Conservation (phyloP, 2,113 vertebrate genomes). For the Vireo altiloquus region DNA sequence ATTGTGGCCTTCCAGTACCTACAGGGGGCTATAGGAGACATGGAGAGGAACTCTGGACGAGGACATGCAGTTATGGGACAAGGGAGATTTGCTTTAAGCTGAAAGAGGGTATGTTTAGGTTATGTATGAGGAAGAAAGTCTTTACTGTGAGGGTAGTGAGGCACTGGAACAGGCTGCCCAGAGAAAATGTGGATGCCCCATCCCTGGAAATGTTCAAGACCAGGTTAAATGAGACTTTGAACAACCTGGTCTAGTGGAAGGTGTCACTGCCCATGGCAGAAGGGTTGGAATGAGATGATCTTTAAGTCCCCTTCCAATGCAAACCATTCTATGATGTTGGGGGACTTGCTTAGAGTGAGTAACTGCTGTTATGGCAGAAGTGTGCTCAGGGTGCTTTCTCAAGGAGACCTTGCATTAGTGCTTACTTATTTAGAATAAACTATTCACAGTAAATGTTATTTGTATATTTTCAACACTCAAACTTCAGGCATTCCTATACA, state of each 20-base stretch:
- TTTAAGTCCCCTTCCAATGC: not conserved
- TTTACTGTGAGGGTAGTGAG: not conserved
- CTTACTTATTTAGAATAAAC: not conserved
- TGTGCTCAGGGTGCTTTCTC: not conserved
- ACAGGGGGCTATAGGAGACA: not conserved
- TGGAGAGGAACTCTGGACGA: not conserved
- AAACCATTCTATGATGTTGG: not conserved
- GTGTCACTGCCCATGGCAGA: not conserved
- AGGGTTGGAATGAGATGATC: not conserved
- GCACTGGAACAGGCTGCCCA: not conserved
- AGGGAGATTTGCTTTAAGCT: not conserved
- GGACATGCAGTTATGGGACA: not conserved
- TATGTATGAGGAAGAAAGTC: not conserved
- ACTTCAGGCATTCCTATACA: not conserved
- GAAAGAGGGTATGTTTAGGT: not conserved
- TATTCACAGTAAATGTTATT: not conserved
- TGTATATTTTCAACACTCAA: not conserved
- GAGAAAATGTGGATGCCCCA: not conserved
- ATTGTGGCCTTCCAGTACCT: not conserved
- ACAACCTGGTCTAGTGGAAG: not conserved
- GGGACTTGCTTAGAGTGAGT: fast-evolving
- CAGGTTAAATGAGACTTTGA: not conserved
- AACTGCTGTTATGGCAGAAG: not conserved
- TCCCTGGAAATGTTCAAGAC: not conserved
- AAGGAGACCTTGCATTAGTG: not conserved